Evolutionary conservation across 2,888 invertebrate species (phyloP).

Genomic region (Nomada ferruginata): DNA sequence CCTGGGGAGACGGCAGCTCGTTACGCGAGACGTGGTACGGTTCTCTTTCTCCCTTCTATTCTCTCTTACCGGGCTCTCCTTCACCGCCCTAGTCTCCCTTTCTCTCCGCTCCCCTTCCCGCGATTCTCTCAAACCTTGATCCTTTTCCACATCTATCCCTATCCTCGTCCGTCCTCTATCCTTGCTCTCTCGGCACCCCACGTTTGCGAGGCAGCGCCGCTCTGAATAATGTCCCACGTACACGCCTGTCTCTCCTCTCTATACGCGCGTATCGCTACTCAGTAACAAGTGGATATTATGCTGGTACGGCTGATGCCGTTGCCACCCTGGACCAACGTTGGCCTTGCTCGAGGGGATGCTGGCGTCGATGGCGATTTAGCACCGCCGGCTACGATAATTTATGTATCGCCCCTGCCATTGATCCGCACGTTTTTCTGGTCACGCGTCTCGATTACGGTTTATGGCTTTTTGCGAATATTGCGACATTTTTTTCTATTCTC

Average conservation of each 20-base stretch:
- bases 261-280: constrained; percentile 73
- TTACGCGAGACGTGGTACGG: constrained; percentile 82
- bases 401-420: background rate
- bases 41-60: constrained; percentile 71
- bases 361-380: constrained; percentile 63
- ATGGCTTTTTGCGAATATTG: background rate
- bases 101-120: constrained; percentile 47
- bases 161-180: constrained; percentile 35
- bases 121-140: constrained; percentile 54
- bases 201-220: constrained; percentile 71
- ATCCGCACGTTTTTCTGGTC: background rate
- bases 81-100: constrained; percentile 44
- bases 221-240: constrained; percentile 78
- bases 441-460: constrained; percentile 4
- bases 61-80: constrained; percentile 56
- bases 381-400: constrained; percentile 43
- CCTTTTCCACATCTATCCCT: constrained; percentile 54
- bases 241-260: constrained; percentile 51
- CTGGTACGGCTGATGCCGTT: constrained; percentile 60
- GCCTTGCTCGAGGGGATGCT: constrained; percentile 61
- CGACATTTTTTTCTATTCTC: background rate
- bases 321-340: constrained; percentile 47
- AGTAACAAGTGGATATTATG: constrained; percentile 82
- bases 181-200: constrained; percentile 44
- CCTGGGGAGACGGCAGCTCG: constrained; percentile 83